Evolutionary conservation across 2,888 invertebrate species (phyloP), one percentile per base, ranked within the genome.

Genomic region (Volucella inanis): DNA sequence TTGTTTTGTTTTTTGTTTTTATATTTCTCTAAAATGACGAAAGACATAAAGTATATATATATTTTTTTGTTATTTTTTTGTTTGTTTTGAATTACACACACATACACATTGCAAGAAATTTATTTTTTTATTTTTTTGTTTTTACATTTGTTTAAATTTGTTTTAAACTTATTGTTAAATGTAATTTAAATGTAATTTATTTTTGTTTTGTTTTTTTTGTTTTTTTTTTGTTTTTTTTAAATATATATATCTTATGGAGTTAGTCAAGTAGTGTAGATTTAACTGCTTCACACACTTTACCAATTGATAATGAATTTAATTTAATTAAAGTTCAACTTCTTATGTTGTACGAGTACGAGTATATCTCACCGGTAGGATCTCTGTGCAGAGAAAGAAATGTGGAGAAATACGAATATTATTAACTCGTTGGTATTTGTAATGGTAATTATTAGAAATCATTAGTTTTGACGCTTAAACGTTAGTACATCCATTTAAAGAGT

Each of bases 71-170:
- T 76, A 70, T 81, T 71, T 77, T 59, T 71, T 43, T 70, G 71
- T 61, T 78, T 52, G 54, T 38, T 41, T 81, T 85, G 67, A 85
- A 81, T 85, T 81, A 85, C 85, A 85, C 85, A 85, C 85, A 85
- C 85, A 85, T 85, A 85, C 85, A 85, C 85, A 84, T 84, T 84
- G 84, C 79, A 85, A 85, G 80, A 85, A 81, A 77, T 76, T 79
- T 80, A 81, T 85, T 85, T 77, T 72, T 85, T 79, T 31, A 6
- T 31, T 76, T 64, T 12, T 49, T 59, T 49, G 10, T 47, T 47
- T 8, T n/a, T 47, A n/a, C 14, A 12, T 47, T 47, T 47, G 14
- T 67, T 75, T 64, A 45, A 59, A 64, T 59, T 61, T 55, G 76
- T 80, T 72, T 81, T 71, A 41, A 81, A 81, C 76, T 85, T 85